Conservation (phyloP, 2,113 vertebrate genomes). For the Seriola rivoliana region DNA sequence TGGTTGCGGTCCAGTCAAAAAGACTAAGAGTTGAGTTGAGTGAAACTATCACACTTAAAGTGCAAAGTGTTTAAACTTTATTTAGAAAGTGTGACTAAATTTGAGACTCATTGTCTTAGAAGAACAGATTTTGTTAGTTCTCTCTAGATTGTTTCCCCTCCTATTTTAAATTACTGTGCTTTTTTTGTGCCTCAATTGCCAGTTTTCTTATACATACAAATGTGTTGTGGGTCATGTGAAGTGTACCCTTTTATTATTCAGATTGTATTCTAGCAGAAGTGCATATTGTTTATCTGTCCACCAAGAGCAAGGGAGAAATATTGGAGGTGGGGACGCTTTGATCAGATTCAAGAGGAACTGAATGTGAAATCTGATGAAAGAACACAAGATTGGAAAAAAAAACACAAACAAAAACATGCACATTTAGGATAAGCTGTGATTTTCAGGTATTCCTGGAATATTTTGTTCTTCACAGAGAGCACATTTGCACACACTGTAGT, state of each 20-base stretch:
- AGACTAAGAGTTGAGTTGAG: too few relatives aligned
- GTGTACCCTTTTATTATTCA: conserved; percentile 48
- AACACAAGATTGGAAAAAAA: conserved; percentile 15
- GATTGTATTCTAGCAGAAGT: conserved; percentile 31
- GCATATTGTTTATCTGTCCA: conserved; percentile 40
- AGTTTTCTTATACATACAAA: conserved; percentile 39
- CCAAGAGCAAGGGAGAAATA: conserved; percentile 16
- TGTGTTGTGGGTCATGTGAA: conserved; percentile 28
- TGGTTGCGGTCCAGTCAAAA: too few relatives aligned
- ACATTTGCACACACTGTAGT: conserved; percentile 29
- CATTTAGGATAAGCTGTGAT: conserved; percentile 45
- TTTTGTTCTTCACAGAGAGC: conserved; percentile 43
- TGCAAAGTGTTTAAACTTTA: neutral
- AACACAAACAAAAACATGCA: conserved; percentile 18
- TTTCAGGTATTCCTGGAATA: conserved; percentile 42
- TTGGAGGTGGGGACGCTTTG: conserved; percentile 32
- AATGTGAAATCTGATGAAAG: conserved; percentile 54
- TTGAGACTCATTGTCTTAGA: neutral
- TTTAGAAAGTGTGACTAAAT: neutral
- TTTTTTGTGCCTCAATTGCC: conserved; percentile 14
- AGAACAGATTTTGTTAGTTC: neutral
- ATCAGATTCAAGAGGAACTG: conserved; percentile 40
- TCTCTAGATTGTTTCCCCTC: neutral
- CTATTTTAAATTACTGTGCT: conserved; percentile 15
- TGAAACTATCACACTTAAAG: too few relatives aligned